Conservation (phyloP, 2,888 invertebrate species). For the Melanostoma scalare region DNA sequence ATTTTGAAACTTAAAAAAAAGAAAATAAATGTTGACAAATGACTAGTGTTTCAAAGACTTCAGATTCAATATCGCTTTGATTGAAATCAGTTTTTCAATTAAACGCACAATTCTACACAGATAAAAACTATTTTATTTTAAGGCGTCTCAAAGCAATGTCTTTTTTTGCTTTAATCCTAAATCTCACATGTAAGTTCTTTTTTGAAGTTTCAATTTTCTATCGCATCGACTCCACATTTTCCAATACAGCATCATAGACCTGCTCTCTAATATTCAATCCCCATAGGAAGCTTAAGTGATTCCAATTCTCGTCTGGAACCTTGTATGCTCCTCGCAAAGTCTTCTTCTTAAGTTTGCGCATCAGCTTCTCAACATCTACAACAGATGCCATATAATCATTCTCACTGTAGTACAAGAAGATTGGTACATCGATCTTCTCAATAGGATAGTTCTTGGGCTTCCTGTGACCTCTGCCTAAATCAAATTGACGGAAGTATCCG, state of each 20-base stretch:
- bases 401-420: constrained; percentile 76
- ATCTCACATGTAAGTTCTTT: not conserved
- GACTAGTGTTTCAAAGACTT: too few relatives aligned
- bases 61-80: not conserved
- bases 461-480: constrained; percentile 75
- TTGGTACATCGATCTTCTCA: constrained; percentile 74
- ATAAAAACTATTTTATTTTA: not conserved
- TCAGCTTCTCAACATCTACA: constrained; percentile 74
- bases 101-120: not conserved
- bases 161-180: not conserved
- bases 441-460: constrained; percentile 74
- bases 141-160: too few relatives aligned
- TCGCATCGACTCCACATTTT: constrained; percentile 71
- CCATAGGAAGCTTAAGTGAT: constrained; percentile 75
- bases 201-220: not conserved
- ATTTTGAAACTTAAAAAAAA: too few relatives aligned
- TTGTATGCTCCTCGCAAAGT: constrained; percentile 73
- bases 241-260: constrained; percentile 76
- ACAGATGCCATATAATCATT: constrained; percentile 75
- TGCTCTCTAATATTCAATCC: constrained; percentile 75
- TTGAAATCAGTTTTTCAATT: not conserved
- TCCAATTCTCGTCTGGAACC: constrained; percentile 76
- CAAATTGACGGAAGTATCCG: constrained; percentile 76
- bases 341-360: constrained; percentile 68
- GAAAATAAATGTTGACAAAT: too few relatives aligned